Evolutionary conservation across 1,140 invertebrate genomes (phyloP).

Genomic region (Temnothorax longispinosus): DNA sequence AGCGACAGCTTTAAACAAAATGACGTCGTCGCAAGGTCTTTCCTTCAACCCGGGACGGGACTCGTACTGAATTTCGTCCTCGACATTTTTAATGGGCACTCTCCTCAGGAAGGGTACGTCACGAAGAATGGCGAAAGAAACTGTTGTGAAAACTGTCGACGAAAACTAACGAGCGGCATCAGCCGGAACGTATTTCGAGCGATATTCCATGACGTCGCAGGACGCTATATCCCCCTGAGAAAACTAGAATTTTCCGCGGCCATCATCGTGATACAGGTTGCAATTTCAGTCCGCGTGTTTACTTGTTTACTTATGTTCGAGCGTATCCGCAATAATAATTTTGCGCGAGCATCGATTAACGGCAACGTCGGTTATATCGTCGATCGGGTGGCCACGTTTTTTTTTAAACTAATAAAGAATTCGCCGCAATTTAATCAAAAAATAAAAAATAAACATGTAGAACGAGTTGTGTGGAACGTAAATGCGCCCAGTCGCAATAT

Average conservation of each 20-base stretch:
- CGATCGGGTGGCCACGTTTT: not conserved
- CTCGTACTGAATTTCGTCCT: conserved; percentile 71
- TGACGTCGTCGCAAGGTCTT: conserved; percentile 2
- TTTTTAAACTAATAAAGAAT: not conserved
- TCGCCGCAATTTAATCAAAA: not conserved
- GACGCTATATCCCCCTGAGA: not conserved
- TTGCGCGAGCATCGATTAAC: not conserved
- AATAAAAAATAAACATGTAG: not conserved
- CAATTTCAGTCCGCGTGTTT: conserved; percentile 17
- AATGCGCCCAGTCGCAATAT: not conserved
- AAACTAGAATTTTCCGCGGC: conserved; percentile 28
- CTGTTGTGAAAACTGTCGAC: conserved; percentile 54
- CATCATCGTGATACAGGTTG: not conserved
- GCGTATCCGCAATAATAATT: conserved; percentile 20
- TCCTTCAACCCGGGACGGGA: conserved; percentile 70
- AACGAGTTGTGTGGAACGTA: not conserved
- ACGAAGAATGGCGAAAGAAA: conserved; percentile 46
- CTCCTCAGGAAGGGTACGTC: not conserved
- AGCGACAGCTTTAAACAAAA: conserved; percentile 50
- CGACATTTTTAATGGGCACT: conserved; percentile 77
- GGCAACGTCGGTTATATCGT: no score
- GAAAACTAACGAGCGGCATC: conserved; percentile 54
- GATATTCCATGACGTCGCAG: not conserved
- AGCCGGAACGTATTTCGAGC: conserved; percentile 28
- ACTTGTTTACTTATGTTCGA: not conserved